Base-by-base conservation (phyloP, 2,888 invertebrate species). In the Andrena minutula region DNA sequence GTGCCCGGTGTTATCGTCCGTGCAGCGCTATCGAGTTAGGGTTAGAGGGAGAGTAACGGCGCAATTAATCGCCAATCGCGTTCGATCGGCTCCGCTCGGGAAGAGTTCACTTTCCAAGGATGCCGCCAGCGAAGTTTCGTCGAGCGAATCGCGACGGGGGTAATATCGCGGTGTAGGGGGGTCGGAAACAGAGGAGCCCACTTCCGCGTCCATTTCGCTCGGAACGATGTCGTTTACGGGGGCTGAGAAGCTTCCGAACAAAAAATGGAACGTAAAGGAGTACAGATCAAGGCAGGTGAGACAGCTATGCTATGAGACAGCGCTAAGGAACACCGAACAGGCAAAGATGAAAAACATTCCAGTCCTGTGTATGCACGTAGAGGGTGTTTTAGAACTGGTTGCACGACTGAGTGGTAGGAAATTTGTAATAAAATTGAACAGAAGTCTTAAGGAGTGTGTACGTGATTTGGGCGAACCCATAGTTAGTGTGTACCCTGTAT, bases 291-390 rank as follows among this genome's bases (percentile, higher is more conserved):
- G 89, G 85, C 90, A 86, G 89, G 86, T 88, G 90, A 91, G 90
- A 90, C 89, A 90, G 90, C 90, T 89, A 91, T 85, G 85, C 84
- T 86, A 88, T 70, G 77, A 70, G 76, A 87, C 81, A 91, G 84
- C 89, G 84, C 88, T 88, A 88, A 82, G 81, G 89, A 51, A 91
- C 89, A 89, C 86, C 89, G 83, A 91, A 88, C 91, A 91, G 90
- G 90, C 91, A 90, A 83, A 90, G 41, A 86, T 75, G 79, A 86
- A 72, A 89, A 89, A 89, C 89, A 87, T 88, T 83, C 85, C 84
- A 86, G 30, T 81, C 56, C 47, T 70, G 65, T 82, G 20, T 68
- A 28, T 41, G 69, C 26, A 20, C 58, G 35, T 28, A 47, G 20
- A 5, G 26, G 23, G 23, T 56, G 56, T 56, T 26, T 12, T 12